Conservation (phyloP, 1,140 invertebrate species). For the Sarcophaga peregrina region DNA sequence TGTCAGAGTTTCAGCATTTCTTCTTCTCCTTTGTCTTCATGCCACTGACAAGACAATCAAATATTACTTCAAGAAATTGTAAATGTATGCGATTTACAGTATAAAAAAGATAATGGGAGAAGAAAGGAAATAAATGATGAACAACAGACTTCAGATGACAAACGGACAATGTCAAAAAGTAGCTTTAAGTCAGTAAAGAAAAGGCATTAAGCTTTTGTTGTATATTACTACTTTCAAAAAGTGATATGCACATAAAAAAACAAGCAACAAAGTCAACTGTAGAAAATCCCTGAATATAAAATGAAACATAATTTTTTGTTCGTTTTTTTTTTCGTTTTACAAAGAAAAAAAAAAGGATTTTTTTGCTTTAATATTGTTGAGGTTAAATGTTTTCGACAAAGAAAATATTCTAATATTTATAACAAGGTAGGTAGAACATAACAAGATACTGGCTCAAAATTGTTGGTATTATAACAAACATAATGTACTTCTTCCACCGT, state of each 20-base stretch:
- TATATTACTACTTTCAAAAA: not conserved
- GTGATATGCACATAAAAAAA: conserved; percentile 17
- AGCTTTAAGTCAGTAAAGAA: conserved; percentile 27
- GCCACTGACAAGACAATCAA: no score
- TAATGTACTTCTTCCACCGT: not conserved
- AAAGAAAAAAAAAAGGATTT: no score
- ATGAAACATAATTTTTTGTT: conserved; percentile 6
- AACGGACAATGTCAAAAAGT: conserved; percentile 39
- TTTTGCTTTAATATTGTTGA: conserved; percentile 1
- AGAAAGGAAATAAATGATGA: not conserved
- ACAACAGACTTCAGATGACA: conserved; percentile 27
- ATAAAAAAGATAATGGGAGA: no score
- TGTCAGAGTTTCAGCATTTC: no score
- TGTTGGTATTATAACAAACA: conserved; percentile 1
- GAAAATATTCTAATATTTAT: not conserved
- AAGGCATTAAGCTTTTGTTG: conserved; percentile 16
- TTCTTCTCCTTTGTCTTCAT: no score
- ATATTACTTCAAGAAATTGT: no score
- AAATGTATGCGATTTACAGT: no score
- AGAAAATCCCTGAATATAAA: conserved; percentile 12
- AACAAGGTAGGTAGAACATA: conserved; percentile 18
- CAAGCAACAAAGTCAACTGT: not conserved
- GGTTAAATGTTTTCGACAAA: conserved; percentile 11
- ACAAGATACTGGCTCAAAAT: conserved; percentile 23
- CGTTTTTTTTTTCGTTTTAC: no score